Evolutionary conservation across 2,113 vertebrate species (phyloP), one percentile per base, ranked within the genome.

Genomic region (Boleophthalmus pectinirostris): DNA sequence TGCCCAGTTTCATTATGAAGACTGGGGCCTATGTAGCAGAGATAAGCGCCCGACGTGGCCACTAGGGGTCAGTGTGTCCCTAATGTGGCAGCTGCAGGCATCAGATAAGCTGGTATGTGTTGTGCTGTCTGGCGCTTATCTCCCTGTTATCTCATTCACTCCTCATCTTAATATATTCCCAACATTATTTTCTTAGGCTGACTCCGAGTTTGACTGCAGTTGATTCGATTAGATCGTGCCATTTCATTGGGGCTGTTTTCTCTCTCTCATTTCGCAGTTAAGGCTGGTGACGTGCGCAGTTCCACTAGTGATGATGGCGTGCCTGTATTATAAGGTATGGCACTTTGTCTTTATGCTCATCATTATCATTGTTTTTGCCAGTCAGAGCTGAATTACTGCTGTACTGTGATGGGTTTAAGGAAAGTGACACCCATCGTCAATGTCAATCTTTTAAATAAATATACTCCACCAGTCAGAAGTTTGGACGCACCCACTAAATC

Each of bases 271-370:
- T 76, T 74, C 24, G 57, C 92, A 99, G 98, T 85, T 93, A 18
- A 94, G 80, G 82, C 64, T 95, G 60, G 83, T 96, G 77, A 94
- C 94, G 76, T 96, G 94, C 73, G 94, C 84, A 3, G 7, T 96
- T 75, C 94, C 97, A 9, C 49, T 95, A 54, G 75, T 93, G 66
- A 86, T 94, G 35, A 90, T 98, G 29, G 82, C 93, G 3, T 96
- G 92, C 80, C 93, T 99, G 75, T 94, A 94, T 90, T 95, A 91
- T 78, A 98, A 98, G 97, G 98, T 99, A 95, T 93, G 94, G 46
- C 29, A 18, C 33, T 10, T 82, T 76, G 75, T 70, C 66, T 72
- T 58, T 23, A 68, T 53, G 53, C 73, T 80, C 51, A 68, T 87
- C 88, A 79, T 84, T 81, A 71, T 82, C 49, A 20, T 13, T 54